Evolutionary conservation across 1,140 invertebrate genomes (phyloP), one percentile per base, ranked within the genome.

Genomic region (Chironomus striatipennis): DNA sequence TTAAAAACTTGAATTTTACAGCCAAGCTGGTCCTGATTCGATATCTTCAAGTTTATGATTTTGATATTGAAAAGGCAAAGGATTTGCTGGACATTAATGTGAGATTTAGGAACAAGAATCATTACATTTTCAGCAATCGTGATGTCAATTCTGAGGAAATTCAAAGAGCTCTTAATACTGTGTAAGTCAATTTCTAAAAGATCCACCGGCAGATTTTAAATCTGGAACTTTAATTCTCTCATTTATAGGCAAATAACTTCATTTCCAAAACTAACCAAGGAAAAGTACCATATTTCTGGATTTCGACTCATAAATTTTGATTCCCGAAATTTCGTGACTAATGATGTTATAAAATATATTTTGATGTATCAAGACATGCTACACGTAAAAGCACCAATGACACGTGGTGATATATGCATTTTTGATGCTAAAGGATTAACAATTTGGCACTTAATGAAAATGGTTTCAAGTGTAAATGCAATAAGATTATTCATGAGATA

Each of bases 341-440:
- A 20, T 21, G 20, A 70, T 9, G 18, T 17, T 4, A 12, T 70
- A 6, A 70, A 70, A 20, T 70, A 17, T 15, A 70, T 20, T 21
- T 70, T 70, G 2, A 70, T 70, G 18, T 15, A 20, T 17, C 65
- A 10, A 20, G 17, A 70, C 17, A 70, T 18, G 7, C 17, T 21
- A 7, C 7, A 70, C 20, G 18, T 20, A 9, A 70, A 21, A 20
- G 2, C 20, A 20, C 15, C 9, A 20, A 20, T 8, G 6, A 70
- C 18, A 7, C 9, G 18, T 1, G 65, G 65, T 21, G 65, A 70
- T 9, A 70, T 70, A 3, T 20, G 65, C 18, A 70, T 70, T 8
- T 20, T 70, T 7, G 65, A 70, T 70, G 65, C 65, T 7, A 70
- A 70, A 70, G 65, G 18, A 10, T 70, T 70, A 18, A 18, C 65